These are phyloP conservation scores for Oedothorax gibbosus DNA, from an alignment of 1,140 invertebrate species.

Conservation along the genomic window DNA sequence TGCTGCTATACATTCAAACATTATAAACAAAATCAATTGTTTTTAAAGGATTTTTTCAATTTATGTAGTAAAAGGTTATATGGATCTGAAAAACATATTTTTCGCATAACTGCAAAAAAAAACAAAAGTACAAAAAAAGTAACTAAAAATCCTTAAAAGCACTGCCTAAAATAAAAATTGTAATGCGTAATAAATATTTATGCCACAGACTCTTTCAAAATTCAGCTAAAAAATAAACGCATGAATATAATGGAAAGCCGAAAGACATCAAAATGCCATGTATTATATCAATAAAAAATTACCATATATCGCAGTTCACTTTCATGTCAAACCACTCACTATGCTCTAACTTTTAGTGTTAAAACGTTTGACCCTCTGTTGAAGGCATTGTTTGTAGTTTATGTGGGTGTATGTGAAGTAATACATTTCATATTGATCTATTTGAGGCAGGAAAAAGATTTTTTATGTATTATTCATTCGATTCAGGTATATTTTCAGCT, in stretches of 20 bases:
- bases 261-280: slow-evolving; percentile 5
- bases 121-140: too few species aligned
- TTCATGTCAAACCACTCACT: slow-evolving; percentile 9
- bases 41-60: too few species aligned
- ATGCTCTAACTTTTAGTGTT: background rate
- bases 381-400: too few species aligned
- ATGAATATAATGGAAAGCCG: slow-evolving; percentile 5
- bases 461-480: slow-evolving; percentile 28
- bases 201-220: background rate
- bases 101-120: too few species aligned
- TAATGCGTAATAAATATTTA: slow-evolving; percentile 7
- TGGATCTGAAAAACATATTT: too few species aligned
- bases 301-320: slow-evolving; percentile 22
- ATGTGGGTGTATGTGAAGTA: background rate
- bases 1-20: too few species aligned
- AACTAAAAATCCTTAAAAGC: too few species aligned
- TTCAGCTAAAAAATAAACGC: slow-evolving; percentile 8
- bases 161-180: too few species aligned
- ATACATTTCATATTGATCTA: slow-evolving; percentile 39
- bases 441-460: background rate
- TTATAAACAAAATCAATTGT: too few species aligned
- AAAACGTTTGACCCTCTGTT: background rate
- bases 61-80: too few species aligned
- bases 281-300: slow-evolving; percentile 33
- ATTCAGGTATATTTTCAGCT: slow-evolving; percentile 6